These are phyloP conservation scores for Dendrocincla tyrannina DNA, from an alignment of 2,797 vertebrate genomes.

Conservation along the genomic window DNA sequence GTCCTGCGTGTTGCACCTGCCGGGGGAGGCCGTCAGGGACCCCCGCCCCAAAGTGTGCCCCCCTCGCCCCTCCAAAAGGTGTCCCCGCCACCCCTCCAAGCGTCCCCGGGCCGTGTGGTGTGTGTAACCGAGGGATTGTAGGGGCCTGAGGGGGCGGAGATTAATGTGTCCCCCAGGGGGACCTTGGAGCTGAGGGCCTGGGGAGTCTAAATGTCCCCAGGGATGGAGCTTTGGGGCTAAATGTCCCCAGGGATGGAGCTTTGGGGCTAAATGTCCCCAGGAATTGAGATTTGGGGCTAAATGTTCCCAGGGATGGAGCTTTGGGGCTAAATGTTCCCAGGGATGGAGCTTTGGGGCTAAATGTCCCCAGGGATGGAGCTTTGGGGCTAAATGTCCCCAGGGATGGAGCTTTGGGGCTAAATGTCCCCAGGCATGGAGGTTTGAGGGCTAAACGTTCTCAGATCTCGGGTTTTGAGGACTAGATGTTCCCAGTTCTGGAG, in stretches of 20 bases:
- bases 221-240: not conserved
- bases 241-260: not conserved
- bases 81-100: not conserved
- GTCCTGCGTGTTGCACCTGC: conserved; percentile 94
- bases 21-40: not conserved
- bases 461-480: no score
- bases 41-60: not conserved
- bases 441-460: not conserved
- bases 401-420: not conserved
- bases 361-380: not conserved
- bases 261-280: not conserved
- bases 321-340: not conserved
- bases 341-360: not conserved
- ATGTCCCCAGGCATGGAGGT: not conserved
- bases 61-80: not conserved
- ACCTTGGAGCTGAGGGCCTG: not conserved
- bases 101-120: not conserved
- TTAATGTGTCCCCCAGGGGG: fast-evolving
- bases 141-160: not conserved
- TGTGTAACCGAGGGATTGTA: not conserved
- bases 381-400: no score
- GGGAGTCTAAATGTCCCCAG: not conserved
- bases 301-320: not conserved
- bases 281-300: not conserved
- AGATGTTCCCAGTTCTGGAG: no score